Conservation (phyloP, 2,888 invertebrate genomes). For the Stenurella melanura region DNA sequence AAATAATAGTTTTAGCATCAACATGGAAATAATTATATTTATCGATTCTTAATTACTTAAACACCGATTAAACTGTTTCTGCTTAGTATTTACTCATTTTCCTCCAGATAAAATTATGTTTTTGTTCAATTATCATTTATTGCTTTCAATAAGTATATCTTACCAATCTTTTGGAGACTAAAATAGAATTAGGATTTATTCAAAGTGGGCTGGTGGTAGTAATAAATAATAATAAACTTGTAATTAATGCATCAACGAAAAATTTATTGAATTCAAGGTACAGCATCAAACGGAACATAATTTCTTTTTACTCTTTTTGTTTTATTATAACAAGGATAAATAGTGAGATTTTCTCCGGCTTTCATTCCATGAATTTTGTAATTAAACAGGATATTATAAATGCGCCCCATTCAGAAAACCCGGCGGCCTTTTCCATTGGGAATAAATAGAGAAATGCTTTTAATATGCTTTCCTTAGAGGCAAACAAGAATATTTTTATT, state of each 20-base stretch:
- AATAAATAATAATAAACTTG: too few species aligned
- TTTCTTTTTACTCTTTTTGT: not conserved
- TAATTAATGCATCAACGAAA: not conserved
- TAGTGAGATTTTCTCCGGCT: not conserved
- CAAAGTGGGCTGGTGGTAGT: too few species aligned
- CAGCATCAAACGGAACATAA: not conserved
- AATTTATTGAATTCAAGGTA: not conserved
- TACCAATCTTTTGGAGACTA: too few species aligned
- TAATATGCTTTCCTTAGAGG: not conserved
- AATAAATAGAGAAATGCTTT: not conserved
- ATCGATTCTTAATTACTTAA: too few species aligned
- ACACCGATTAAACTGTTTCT: too few species aligned
- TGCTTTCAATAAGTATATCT: too few species aligned
- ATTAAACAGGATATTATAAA: slow-evolving; percentile 3
- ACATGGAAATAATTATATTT: too few species aligned
- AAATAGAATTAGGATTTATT: too few species aligned
- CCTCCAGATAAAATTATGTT: too few species aligned
- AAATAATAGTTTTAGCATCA: too few species aligned
- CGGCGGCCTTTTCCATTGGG: not conserved
- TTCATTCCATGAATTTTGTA: not conserved
- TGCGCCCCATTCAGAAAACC: not conserved
- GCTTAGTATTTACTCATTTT: too few species aligned
- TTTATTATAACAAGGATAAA: slow-evolving; percentile 5
- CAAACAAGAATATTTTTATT: not conserved
- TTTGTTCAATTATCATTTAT: too few species aligned